Base-by-base conservation (phyloP, 2,113 vertebrate genomes). In the Rhombomys opimus region DNA sequence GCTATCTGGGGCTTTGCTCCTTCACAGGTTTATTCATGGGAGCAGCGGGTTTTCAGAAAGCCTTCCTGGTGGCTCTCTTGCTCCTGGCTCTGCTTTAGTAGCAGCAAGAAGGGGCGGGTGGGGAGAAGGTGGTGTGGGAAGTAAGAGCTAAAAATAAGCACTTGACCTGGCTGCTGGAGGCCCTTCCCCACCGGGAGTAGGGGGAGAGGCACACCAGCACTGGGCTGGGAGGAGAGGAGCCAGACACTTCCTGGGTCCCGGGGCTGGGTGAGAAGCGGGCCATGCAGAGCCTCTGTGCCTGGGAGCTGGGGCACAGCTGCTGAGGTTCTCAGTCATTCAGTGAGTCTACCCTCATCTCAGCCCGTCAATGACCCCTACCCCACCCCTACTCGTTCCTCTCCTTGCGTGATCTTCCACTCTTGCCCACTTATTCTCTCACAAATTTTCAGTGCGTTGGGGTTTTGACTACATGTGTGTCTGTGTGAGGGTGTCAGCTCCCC, bases 91-190 rank as follows among this genome's bases (percentile, higher is more conserved):
- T 70, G 89, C 82, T 81, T 18, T 15, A 54, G 77, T 25, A 94
- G 87, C 41, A 78, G 91, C 2, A 0, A 38, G 63, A 88, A 41
- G 73, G 84, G 35, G 54, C 23, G 15, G 38, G 80, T 12, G 30
- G 52, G 76, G 52, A 90, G 93, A 73, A 72, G 84, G 82, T n/a
- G 50, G 84, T 18, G 17, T 89, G 84, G 93, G 89, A 96, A 95
- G 61, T 73, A 89, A 84, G 50, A 92, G 80, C 96, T 96, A 95
- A 98, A 97, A 97, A 96, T 96, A 97, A 93, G 68, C 52, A 25
- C 38, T 73, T 85, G 82, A 22, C 82, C 91, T 59, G 89, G 82
- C 78, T 87, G 91, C 94, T 75, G 67, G 67, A 68, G 82, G 95
- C 78, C 38, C 82, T 89, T 94, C 54, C 50, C 67, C 52, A 87